A percentile compares a stretch with the other conserved stretches of the same genome.
These are phyloP conservation scores for Nyctalus aviator DNA, from an alignment of 2,797 vertebrate species.

Conservation along the genomic window DNA sequence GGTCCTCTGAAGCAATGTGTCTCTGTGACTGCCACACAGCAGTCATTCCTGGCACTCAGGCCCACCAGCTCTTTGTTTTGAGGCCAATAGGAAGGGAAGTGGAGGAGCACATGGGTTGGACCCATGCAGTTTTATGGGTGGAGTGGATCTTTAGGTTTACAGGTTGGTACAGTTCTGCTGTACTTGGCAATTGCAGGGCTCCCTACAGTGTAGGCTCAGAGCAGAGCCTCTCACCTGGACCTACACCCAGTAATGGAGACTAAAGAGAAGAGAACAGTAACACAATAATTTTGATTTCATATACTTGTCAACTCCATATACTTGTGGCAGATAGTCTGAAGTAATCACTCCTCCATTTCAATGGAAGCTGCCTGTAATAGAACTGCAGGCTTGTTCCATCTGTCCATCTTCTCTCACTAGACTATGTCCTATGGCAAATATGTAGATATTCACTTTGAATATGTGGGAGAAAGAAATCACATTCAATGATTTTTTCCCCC, in stretches of 20 bases:
- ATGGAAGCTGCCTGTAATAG: not conserved
- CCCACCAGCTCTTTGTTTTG: not conserved
- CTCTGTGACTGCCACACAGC: not conserved
- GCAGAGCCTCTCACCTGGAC: not conserved
- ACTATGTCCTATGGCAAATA: not conserved
- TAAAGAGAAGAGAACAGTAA: not conserved
- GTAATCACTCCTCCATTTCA: not conserved
- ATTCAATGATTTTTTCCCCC: not conserved
- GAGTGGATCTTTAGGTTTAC: not conserved
- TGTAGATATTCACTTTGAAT: not conserved
- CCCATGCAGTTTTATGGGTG: not conserved
- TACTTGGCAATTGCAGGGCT: not conserved
- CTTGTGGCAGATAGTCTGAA: not conserved
- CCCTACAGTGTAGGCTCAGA: not conserved
- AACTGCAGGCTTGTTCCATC: not conserved
- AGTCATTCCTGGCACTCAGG: not conserved
- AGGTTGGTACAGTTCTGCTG: not conserved
- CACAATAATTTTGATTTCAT: not conserved
- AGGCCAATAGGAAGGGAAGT: not conserved
- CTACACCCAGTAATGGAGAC: not conserved
- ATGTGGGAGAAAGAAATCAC: not conserved
- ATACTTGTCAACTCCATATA: not conserved
- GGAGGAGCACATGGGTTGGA: not conserved
- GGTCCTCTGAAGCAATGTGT: not conserved
- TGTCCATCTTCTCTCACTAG: not conserved